Conservation (phyloP, 2,888 invertebrate species). For the Cyrtodaria siliqua region DNA sequence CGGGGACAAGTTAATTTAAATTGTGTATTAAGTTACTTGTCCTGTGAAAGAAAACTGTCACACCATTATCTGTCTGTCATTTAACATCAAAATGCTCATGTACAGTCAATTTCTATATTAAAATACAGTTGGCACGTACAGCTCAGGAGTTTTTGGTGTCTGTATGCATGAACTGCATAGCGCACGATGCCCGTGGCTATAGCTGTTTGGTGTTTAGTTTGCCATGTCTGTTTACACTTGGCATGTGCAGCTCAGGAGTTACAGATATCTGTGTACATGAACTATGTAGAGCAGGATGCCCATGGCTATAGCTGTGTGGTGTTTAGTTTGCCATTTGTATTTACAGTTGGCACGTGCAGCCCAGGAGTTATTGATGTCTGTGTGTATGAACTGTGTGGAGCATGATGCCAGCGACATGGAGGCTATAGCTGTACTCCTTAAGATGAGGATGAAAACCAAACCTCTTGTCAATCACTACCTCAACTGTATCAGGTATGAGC, state of each 20-base stretch:
- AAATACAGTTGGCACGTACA: slow-evolving; percentile 91
- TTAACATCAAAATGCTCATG: too few species aligned
- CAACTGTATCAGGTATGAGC: slow-evolving; percentile 90
- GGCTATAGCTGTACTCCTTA: slow-evolving; percentile 94
- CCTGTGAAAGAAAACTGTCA: too few species aligned
- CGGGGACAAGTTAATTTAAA: too few species aligned
- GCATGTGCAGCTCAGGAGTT: slow-evolving; percentile 97
- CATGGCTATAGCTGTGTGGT: too few species aligned
- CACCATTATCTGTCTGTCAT: too few species aligned
- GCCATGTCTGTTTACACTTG: slow-evolving; percentile 86
- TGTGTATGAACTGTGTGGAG: slow-evolving; percentile 95
- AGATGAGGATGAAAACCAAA: slow-evolving; percentile 97
- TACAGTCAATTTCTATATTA: background rate
- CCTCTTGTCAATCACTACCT: slow-evolving; percentile 95
- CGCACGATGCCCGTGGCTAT: slow-evolving; percentile 90
- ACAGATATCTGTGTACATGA: slow-evolving; percentile 94
- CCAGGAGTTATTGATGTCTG: slow-evolving; percentile 95
- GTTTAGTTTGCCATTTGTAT: background rate
- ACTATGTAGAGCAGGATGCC: too few species aligned
- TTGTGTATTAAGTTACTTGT: too few species aligned
- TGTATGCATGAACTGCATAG: slow-evolving; percentile 95
- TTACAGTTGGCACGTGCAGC: slow-evolving; percentile 92
- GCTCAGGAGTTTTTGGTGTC: slow-evolving; percentile 97
- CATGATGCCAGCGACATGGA: slow-evolving; percentile 90
- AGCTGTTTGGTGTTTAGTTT: slow-evolving; percentile 88